A percentile compares a stretch with the other conserved stretches of the same genome.
Conservation (phyloP, 2,888 invertebrate species). For the Tipula helvola region DNA sequence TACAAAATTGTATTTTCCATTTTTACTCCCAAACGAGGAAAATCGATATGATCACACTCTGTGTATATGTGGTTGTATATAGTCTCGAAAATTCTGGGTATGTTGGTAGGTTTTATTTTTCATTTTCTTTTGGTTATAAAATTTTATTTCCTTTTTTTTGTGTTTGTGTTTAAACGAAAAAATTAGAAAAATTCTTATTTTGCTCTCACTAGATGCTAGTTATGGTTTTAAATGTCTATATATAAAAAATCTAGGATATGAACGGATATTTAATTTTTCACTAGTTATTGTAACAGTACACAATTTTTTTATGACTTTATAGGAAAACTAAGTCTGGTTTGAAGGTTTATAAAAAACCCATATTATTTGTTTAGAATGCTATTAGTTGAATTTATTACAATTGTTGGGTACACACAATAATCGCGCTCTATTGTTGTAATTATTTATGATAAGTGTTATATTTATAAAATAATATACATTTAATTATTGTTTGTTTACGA, state of each 20-base stretch:
- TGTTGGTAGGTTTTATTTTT: background rate
- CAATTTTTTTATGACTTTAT: background rate
- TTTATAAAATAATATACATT: background rate
- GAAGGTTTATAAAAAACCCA: background rate
- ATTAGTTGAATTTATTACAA: background rate
- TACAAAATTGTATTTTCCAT: background rate
- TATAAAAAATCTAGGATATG: background rate
- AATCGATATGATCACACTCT: background rate
- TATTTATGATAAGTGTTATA: background rate
- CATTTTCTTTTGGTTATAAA: background rate
- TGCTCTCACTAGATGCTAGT: background rate
- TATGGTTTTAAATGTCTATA: background rate
- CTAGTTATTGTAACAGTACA: background rate
- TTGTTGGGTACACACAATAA: background rate
- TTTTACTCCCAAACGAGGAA: background rate
- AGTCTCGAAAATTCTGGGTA: slow-evolving; percentile 7
- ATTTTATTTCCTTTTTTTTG: background rate
- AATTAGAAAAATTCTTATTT: background rate
- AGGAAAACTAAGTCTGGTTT: background rate
- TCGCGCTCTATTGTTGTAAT: background rate
- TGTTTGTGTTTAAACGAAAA: background rate
- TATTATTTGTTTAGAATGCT: background rate
- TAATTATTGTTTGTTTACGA: background rate
- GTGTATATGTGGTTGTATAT: background rate
- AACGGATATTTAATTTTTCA: background rate